Evolutionary conservation across 2,797 vertebrate species (phyloP), one percentile per base, ranked within the genome.

Genomic region (Aselliscus stoliczkanus): DNA sequence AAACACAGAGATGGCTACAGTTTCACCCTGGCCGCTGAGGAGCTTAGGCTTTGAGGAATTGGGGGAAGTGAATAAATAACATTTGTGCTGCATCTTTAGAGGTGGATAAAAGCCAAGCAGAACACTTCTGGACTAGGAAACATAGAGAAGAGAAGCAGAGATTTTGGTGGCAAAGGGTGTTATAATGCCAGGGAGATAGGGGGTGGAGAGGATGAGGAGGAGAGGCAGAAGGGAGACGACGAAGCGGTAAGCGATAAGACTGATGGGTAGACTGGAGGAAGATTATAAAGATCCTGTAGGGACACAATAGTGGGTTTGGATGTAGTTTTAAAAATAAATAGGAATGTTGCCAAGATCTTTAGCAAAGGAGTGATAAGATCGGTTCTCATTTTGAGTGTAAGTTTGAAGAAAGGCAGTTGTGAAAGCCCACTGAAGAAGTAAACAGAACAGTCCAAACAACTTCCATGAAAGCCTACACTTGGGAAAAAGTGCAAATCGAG

Each of bases 141-240:
- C 25, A 54, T 13, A 56, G 18, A 25, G n/a, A 52, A 44, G 67
- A 29, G 56, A 50, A 88, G 56, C 5, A 62, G 56, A 65, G 67
- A 58, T 69, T 56, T 20, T 54, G 37, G 75, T 54, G 39, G 20
- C 15, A 37, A n/a, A 25, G 0, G 29, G 5, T 5, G 13, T 25
- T 0, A 0, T 5, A 23, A 56, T 31, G 12, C 62, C 15, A 9
- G 29, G 4, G 10, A 65, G 76, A 2, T 0, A 6, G 29, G 11
- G 70, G 27, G 14, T 31, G 17, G 4, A 37, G 12, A 62, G 54
- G 34, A 4, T 1, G 47, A 12, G 8, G 27, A 27, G 34, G 23
- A 58, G 27, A 18, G 67, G 8, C 0, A 0, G 47, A 67, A 31
- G 62, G 56, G 37, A 31, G n/a, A 56, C 3, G 23, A 25, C 9